Evolutionary conservation across 1,140 invertebrate species (phyloP).

Genomic region (Micrasema longulum): DNA sequence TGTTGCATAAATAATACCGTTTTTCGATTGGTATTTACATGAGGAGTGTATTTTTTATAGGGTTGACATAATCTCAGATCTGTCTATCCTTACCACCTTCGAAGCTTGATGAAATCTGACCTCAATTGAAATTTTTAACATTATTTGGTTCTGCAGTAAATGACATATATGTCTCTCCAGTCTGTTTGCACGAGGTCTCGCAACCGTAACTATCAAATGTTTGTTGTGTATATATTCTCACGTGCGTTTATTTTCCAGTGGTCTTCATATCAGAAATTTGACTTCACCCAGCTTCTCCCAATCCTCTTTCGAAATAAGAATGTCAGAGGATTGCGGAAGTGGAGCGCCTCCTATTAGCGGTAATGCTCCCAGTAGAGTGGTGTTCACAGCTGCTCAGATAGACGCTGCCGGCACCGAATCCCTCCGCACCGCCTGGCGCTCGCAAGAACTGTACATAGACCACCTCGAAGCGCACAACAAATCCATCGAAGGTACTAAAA

Average conservation of each 20-base stretch:
- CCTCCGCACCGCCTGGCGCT: slow-evolving; percentile 64
- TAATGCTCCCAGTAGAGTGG: slow-evolving; percentile 58
- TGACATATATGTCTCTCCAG: slow-evolving; percentile 1
- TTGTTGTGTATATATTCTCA: slow-evolving; percentile 33
- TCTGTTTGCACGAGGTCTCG: neutral
- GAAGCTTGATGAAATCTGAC: slow-evolving; percentile 32
- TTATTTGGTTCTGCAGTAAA: neutral
- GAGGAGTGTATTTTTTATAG: slow-evolving; percentile 10
- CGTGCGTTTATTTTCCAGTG: slow-evolving; percentile 47
- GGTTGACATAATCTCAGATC: slow-evolving; percentile 24
- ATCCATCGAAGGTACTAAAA: slow-evolving; percentile 68
- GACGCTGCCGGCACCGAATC: slow-evolving; percentile 63
- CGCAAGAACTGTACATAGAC: slow-evolving; percentile 67
- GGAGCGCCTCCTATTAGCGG: slow-evolving; percentile 25
- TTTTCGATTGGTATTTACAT: neutral
- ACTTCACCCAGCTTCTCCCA: slow-evolving; percentile 33
- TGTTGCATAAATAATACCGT: neutral
- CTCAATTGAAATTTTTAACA: slow-evolving; percentile 30
- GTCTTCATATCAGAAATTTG: slow-evolving; percentile 34
- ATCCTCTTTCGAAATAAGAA: slow-evolving; percentile 41
- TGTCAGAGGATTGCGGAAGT: slow-evolving; percentile 41
- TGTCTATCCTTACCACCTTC: slow-evolving; percentile 7
- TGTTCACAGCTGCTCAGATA: slow-evolving; percentile 64
- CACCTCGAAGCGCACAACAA: slow-evolving; percentile 67
- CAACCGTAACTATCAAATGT: neutral